phyloP scores from a whole-genome alignment of 1,140 invertebrate genomes.

The Acyrthosiphon pisum region DNA sequence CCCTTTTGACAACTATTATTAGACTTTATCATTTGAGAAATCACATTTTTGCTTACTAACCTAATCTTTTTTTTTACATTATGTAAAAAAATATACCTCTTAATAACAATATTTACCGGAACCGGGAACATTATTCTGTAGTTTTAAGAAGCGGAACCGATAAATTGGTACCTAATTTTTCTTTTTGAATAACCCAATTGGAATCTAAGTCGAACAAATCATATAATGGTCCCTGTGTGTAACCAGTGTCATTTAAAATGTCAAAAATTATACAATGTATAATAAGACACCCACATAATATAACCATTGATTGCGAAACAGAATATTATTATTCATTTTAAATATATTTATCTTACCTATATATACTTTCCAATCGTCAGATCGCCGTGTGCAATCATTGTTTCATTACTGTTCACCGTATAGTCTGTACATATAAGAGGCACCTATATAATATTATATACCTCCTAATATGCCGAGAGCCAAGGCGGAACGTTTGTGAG shows the following conservation, averaged over 20 bases:
- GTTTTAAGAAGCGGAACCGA: too few species aligned
- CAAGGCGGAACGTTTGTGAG: neutral
- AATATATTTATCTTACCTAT: neutral
- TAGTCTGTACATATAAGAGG: neutral
- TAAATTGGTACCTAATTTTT: too few species aligned
- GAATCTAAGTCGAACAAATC: too few species aligned
- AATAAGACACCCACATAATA: neutral
- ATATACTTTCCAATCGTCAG: neutral
- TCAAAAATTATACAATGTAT: slow-evolving; percentile 6
- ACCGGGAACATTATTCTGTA: too few species aligned
- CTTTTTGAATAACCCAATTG: too few species aligned
- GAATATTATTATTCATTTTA: neutral
- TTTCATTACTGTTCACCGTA: neutral
- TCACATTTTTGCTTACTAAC: too few species aligned
- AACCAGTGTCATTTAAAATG: neutral
- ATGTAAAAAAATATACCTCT: too few species aligned
- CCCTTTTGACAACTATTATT: too few species aligned
- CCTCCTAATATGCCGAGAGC: neutral
- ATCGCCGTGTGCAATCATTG: neutral
- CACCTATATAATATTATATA: neutral
- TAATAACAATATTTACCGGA: too few species aligned
- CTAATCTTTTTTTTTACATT: too few species aligned
- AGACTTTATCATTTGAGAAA: too few species aligned
- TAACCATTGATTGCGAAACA: neutral
- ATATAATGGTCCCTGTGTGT: neutral